phyloP scores from a whole-genome alignment of 2,888 invertebrate species.

The Sisyra terminalis region DNA sequence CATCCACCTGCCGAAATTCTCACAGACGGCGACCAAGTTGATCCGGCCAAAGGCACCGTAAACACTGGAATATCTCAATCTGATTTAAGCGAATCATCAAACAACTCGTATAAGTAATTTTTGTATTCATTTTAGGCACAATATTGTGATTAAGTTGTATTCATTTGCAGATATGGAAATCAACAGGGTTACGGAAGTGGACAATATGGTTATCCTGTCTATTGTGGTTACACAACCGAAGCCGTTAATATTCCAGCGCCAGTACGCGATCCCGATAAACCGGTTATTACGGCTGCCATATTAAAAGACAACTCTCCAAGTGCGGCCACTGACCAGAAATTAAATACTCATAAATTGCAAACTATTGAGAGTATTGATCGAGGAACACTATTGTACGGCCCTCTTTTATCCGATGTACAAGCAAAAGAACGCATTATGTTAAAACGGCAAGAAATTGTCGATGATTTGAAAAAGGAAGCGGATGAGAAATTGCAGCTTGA shows the following conservation, averaged over 20 bases:
- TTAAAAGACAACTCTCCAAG: conserved; percentile 40
- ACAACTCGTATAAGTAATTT: conserved; percentile 52
- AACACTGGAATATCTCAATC: conserved; percentile 71
- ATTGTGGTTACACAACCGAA: conserved; percentile 37
- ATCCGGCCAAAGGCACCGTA: conserved; percentile 29
- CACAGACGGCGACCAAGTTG: conserved; percentile 19
- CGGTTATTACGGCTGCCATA: conserved; percentile 53
- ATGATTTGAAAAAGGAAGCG: conserved; percentile 12
- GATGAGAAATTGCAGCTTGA: conserved; percentile 29
- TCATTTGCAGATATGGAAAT: conserved; percentile 52
- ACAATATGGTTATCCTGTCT: conserved; percentile 49
- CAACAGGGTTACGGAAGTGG: conserved; percentile 63
- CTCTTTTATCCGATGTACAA: conserved; percentile 27
- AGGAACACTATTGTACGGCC: conserved; percentile 8
- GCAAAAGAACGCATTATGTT: conserved; percentile 28
- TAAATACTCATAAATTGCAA: conserved; percentile 7
- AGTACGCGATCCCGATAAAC: conserved; percentile 36
- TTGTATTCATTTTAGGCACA: conserved; percentile 17
- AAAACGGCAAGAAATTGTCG: conserved; percentile 12
- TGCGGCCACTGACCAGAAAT: conserved; percentile 22
- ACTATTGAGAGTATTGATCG: conserved; percentile 8
- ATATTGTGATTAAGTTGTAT: conserved; percentile 13
- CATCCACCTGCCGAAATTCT: conserved; percentile 22
- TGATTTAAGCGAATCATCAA: conserved; percentile 57
- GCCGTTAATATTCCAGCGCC: conserved; percentile 17